Evolutionary conservation across 2,888 invertebrate genomes (phyloP), one percentile per base, ranked within the genome.

Genomic region (Eueremaeus valkanovi): DNA sequence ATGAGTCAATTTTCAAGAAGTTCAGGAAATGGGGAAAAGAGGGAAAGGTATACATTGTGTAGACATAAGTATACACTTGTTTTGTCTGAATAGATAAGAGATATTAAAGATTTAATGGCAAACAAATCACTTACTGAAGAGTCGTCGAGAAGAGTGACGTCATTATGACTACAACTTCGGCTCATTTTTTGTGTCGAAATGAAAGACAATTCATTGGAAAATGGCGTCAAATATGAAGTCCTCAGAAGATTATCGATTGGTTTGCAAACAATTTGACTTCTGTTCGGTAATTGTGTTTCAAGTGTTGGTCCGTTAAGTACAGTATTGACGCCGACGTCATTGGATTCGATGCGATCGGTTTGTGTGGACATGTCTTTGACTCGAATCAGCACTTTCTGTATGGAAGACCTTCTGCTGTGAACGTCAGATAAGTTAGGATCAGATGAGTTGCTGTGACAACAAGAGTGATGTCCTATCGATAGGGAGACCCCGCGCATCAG

Each of bases 311-410:
- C 55, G 24, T 21, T 31, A 31, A 73, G 33, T 61, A 31, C 27
- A 24, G 40, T 58, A 21, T 36, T 73, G 66, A 61, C 36, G 21
- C 58, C 61, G 18, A 33, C 31, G 24, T 55, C 61, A 42, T 16
- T 16, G 27, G 31, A 31, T 29, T 61, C 29, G 36, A 27, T 40
- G 16, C 29, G 63, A 45, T 68, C 68, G 13, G 42, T 42, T 42
- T 74, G 74, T 21, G 45, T 74, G 1, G 68, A 40, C 27, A 68
- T 51, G 51, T 74, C 74, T 58, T 74, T 74, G 9, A 74, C 74
- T 21, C 61, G 11, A 33, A 61, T 61, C 31, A 61, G 6, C 9
- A 61, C 18, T 24, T 61, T 61, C 13, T 61, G 61, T 61, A 61
- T 61, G 27, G 61, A 61, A 6, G 61, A 61, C 3, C 61, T 29